Evolutionary conservation across 2,888 invertebrate genomes (phyloP), one percentile per base, ranked within the genome.

Genomic region (Eucera pruinosa): DNA sequence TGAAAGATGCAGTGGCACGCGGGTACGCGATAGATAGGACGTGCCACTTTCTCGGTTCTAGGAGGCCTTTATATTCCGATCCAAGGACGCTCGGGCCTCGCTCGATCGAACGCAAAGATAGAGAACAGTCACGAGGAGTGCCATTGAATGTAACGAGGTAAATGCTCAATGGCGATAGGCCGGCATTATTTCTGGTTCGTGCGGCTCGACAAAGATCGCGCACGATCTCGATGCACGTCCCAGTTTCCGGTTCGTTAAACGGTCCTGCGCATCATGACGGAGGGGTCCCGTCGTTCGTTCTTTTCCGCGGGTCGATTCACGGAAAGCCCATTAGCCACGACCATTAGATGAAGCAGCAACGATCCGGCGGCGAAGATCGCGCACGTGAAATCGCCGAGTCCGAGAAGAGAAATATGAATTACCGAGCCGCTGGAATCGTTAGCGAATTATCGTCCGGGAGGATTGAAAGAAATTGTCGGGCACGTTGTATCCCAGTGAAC

Each of bases 231-330:
- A n/a, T n/a, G n/a, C n/a, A n/a, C n/a, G n/a, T n/a, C 73, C 87
- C 75, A 85, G 88, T 87, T 88, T 86, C 79, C 81, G 78, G 83
- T 84, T 84, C 80, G 86, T 86, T 88, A 81, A 85, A 85, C 81
- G 80, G 79, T 82, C 81, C 67, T 69, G 73, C 27, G 13, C 68
- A 64, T 64, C 62, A 13, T 33, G 67, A 20, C 27, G 20, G n/a
- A 50, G 15, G 11, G 30, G 15, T n/a, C n/a, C n/a, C n/a, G n/a
- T 15, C 33, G 27, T 64, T 43, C 36, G 41, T 50, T 54, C 58
- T 48, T 43, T 30, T 54, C 69, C 57, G 23, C 5, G n/a, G 20
- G 7, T 11, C 48, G 68, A 70, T 57, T 54, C 57, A 23, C 18
- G 39, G 54, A 72, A 47, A 39, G 36, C 57, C 76, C 76, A 71